A percentile compares a stretch with the other conserved stretches of the same genome.
These are phyloP conservation scores for Cotesia typhae DNA, from an alignment of 1,140 invertebrate species.

Conservation along the genomic window DNA sequence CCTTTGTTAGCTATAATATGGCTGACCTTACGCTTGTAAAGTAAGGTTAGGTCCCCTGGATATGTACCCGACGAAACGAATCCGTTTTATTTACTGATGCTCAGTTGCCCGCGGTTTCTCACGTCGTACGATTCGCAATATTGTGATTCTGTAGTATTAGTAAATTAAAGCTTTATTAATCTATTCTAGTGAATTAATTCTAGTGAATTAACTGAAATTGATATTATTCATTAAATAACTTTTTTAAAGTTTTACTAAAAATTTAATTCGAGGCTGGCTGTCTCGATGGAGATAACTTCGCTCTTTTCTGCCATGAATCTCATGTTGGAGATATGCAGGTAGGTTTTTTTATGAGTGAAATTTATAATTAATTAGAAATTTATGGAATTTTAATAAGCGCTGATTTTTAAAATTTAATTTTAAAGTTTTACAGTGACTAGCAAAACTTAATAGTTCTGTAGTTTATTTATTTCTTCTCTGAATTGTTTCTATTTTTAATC, in stretches of 20 bases:
- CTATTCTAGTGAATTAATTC: background rate
- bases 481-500: no score
- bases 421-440: no score
- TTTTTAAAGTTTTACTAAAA: background rate
- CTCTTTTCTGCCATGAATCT: conserved; percentile 56
- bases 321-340: conserved; percentile 59
- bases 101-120: conserved; percentile 39
- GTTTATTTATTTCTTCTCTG: no score
- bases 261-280: background rate
- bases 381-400: no score
- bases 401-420: no score
- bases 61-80: conserved; percentile 37
- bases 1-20: background rate
- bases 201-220: background rate
- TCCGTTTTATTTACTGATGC: conserved; percentile 12
- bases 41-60: conserved; percentile 37
- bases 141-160: background rate
- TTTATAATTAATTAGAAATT: no score
- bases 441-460: no score
- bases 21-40: background rate
- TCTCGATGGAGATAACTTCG: conserved; percentile 38
- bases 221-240: background rate
- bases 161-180: background rate
- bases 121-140: conserved; percentile 5
- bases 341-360: conserved; percentile 18